phyloP scores from a whole-genome alignment of 2,113 vertebrate genomes.

The Gnathonemus longibarbis region DNA sequence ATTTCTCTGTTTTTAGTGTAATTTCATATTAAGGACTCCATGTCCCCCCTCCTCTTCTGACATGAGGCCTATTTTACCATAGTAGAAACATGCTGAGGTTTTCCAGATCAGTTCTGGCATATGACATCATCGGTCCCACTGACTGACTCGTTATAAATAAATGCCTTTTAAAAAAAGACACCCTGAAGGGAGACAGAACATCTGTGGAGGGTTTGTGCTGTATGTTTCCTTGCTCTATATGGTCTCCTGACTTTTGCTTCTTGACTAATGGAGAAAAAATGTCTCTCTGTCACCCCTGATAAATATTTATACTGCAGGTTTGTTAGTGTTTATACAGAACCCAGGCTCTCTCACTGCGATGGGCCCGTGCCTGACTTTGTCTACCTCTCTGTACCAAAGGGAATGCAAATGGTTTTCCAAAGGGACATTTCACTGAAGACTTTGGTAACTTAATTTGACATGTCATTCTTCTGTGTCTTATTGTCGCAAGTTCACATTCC shows the following conservation, averaged over 20 bases:
- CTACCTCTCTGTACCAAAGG: neutral
- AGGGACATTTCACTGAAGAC: neutral
- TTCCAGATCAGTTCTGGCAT: slow-evolving; percentile 27
- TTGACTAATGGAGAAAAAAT: slow-evolving; percentile 36
- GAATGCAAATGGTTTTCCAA: neutral
- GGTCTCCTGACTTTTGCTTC: slow-evolving; percentile 21
- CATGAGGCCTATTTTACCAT: neutral
- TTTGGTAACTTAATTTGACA: neutral
- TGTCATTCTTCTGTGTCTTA: neutral
- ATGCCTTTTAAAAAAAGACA: slow-evolving; percentile 15
- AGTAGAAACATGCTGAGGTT: slow-evolving; percentile 15
- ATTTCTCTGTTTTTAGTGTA: neutral
- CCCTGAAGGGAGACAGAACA: neutral
- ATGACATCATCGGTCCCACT: slow-evolving; percentile 38
- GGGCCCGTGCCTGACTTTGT: neutral
- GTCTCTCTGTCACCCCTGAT: slow-evolving; percentile 17
- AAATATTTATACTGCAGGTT: slow-evolving; percentile 43
- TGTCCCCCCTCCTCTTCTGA: neutral
- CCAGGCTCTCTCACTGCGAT: neutral
- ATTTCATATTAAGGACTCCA: neutral
- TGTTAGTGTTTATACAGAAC: slow-evolving; percentile 32
- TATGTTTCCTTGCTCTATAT: slow-evolving; percentile 40
- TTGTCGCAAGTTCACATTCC: neutral
- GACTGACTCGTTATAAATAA: slow-evolving; percentile 37
- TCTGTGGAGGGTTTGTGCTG: slow-evolving; percentile 9